Conservation (phyloP, 1,140 invertebrate genomes). For the Pygmarrhopalites habei region DNA sequence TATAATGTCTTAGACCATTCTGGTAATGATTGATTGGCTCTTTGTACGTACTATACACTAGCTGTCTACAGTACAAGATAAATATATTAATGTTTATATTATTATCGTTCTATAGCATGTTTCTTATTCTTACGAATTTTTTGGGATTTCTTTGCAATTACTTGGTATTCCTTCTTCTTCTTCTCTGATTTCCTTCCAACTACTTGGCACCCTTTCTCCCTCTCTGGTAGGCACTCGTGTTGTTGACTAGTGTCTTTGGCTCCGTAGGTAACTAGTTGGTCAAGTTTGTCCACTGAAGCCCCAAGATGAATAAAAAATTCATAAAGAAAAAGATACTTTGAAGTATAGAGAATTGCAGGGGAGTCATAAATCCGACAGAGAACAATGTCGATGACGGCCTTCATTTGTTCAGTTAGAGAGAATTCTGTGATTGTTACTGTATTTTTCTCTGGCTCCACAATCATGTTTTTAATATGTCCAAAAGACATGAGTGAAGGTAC, state of each 20-base stretch:
- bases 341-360: constrained; percentile 14
- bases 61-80: too few relatives aligned
- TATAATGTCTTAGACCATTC: too few relatives aligned
- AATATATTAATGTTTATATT: too few relatives aligned
- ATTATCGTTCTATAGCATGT: neutral
- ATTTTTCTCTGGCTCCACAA: neutral
- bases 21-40: too few relatives aligned
- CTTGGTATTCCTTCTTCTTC: neutral
- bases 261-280: constrained; percentile 12
- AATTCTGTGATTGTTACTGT: constrained; percentile 14
- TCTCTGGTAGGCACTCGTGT: constrained; percentile 4
- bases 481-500: neutral
- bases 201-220: neutral
- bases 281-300: constrained; percentile 7
- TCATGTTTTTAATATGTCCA: neutral
- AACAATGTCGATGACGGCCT: constrained; percentile 9
- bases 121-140: neutral
- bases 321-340: constrained; percentile 14
- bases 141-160: neutral
- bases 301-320: constrained; percentile 27
- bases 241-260: neutral
- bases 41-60: too few relatives aligned
- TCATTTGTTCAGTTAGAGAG: constrained; percentile 14
- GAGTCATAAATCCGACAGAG: constrained; percentile 2
- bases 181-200: neutral